A percentile compares a stretch with the other conserved stretches of the same genome.
Conservation (phyloP, 2,888 invertebrate species). For the Yponomeuta sedellus region DNA sequence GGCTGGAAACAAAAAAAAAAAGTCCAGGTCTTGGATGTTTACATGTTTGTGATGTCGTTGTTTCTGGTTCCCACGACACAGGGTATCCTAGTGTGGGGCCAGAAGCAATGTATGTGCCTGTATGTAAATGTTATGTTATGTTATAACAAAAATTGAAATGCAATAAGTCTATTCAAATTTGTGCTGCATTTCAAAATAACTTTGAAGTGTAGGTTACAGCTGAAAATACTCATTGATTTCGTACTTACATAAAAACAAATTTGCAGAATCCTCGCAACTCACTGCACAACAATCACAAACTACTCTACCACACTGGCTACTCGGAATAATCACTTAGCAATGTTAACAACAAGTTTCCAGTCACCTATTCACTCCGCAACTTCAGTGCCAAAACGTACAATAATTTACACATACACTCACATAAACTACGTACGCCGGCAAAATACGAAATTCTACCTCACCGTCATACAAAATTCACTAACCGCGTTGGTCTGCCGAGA, state of each 20-base stretch:
- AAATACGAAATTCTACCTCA: slow-evolving; percentile 7
- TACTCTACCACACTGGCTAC: not conserved
- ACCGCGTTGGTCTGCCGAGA: not conserved
- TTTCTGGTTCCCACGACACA: no score
- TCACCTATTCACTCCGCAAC: not conserved
- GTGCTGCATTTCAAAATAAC: no score
- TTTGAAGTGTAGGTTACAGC: not conserved
- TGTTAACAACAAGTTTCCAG: not conserved
- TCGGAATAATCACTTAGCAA: not conserved
- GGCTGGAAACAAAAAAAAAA: no score
- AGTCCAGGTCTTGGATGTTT: no score
- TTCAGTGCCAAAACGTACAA: slow-evolving; percentile 1
- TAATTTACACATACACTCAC: slow-evolving; percentile 5
- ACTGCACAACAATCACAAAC: not conserved
- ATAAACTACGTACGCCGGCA: not conserved
- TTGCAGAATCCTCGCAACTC: not conserved
- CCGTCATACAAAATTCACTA: slow-evolving; percentile 13
- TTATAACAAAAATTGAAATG: no score
- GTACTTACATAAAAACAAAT: not conserved
- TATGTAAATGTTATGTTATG: no score
- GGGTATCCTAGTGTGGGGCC: no score
- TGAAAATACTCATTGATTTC: not conserved
- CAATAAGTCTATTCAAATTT: no score
- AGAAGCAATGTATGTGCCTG: no score
- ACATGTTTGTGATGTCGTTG: no score